Base-by-base conservation (phyloP, 2,888 invertebrate genomes). In the Hydroisotoma schaefferi region DNA sequence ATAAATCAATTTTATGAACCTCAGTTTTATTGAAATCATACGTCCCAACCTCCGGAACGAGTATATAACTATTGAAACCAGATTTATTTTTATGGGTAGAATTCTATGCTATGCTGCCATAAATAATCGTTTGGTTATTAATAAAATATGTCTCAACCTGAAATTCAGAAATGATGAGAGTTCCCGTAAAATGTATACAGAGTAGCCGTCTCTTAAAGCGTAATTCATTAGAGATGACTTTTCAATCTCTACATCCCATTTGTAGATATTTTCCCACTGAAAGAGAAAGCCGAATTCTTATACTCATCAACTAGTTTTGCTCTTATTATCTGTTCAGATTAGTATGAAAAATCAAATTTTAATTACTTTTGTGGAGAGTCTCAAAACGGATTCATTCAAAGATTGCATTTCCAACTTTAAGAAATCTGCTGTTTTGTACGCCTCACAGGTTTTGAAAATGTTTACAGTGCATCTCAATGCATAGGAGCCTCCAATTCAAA, bases 61-160 rank as follows among this genome's bases (percentile, higher is more conserved):
- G 40, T 2, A 28, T 37, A 22, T 60, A 60, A 8, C 63, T 60
- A 57, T n/a, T n/a, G n/a, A n/a, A n/a, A n/a, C n/a, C n/a, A n/a
- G 6, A 37, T 28, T 5, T 27, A 28, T 20, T 6, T 25, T 15
- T n/a, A n/a, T 28, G 25, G 12, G 10, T 33, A 33, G 33, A 33
- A 8, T 33, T 33, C 15, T 15, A 8, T 33, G 8, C 15, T 8
- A 33, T 33, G 15, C 33, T 33, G 33, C 15, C 15, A 33, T 15
- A 15, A 33, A 15, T 33, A 8, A 8, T 15, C 15, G 15, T 15
- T 33, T 33, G 33, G 33, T 33, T 10, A 33, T 8, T 33, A 33
- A 15, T 33, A 33, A 33, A 10, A 33, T 10, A 15, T 33, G 15
- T 15, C 33, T 33, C 8, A 33, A 33, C 33, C 33, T 33, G 33